A percentile compares a stretch with the other conserved stretches of the same genome.
Conservation (phyloP, 2,888 invertebrate genomes). For the Ophraella communa region DNA sequence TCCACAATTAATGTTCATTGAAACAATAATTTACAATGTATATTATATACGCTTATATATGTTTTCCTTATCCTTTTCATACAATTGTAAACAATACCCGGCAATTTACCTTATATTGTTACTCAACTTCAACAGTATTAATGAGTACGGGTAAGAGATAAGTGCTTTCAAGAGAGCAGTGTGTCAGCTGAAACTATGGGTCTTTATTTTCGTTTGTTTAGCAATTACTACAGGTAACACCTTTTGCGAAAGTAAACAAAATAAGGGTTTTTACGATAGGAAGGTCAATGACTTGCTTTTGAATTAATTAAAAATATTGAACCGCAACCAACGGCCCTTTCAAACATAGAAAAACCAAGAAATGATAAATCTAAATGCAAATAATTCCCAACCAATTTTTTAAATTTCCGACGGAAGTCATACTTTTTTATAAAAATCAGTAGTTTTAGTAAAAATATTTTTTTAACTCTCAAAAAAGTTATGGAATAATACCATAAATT, state of each 20-base stretch:
- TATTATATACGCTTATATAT: too few species aligned
- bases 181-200: too few species aligned
- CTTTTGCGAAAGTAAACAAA: constrained; percentile 14
- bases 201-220: too few species aligned
- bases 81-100: too few species aligned
- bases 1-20: too few species aligned
- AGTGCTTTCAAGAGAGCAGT: too few species aligned
- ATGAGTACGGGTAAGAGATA: too few species aligned
- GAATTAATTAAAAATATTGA: constrained; percentile 11
- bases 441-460: neutral
- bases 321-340: neutral
- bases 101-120: too few species aligned
- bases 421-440: constrained; percentile 4
- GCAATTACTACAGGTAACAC: neutral
- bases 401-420: constrained; percentile 17
- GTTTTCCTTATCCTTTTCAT: too few species aligned
- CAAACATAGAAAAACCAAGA: neutral
- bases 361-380: neutral
- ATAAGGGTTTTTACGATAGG: neutral
- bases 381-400: constrained; percentile 14
- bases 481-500: neutral
- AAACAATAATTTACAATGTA: too few species aligned
- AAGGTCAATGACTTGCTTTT: constrained; percentile 14
- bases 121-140: neutral
- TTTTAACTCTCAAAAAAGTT: neutral